phyloP scores from a whole-genome alignment of 2,888 invertebrate genomes.

The Drosophila siamana region DNA sequence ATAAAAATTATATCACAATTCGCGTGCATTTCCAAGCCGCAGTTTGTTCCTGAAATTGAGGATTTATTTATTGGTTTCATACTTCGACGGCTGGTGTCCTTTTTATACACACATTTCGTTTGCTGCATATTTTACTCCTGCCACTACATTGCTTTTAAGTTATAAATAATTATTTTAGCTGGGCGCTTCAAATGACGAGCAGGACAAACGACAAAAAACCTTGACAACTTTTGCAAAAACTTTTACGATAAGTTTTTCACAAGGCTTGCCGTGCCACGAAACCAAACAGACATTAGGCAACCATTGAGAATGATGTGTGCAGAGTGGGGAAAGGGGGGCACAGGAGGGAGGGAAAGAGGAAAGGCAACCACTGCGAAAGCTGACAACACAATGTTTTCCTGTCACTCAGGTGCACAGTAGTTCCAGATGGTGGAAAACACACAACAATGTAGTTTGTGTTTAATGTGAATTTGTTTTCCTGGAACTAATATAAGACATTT shows the following conservation, averaged over 20 bases:
- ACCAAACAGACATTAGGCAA: conserved; percentile 72
- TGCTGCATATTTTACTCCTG: background rate
- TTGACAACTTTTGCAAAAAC: conserved; percentile 74
- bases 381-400: conserved; percentile 62
- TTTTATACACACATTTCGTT: background rate
- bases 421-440: conserved; percentile 7
- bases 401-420: conserved; percentile 66
- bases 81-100: conserved; percentile 13
- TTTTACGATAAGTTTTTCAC: conserved; percentile 73
- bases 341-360: background rate
- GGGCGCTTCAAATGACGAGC: conserved; percentile 49
- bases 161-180: conserved; percentile 51
- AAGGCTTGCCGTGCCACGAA: conserved; percentile 69
- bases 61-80: conserved; percentile 22
- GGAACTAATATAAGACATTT: conserved; percentile 2
- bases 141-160: conserved; percentile 32
- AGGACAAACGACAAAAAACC: conserved; percentile 63
- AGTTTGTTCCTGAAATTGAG: too few relatives aligned
- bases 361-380: conserved; percentile 53
- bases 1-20: conserved; percentile 38
- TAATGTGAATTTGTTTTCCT: background rate
- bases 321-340: background rate
- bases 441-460: conserved; percentile 9
- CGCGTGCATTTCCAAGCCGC: conserved; percentile 49
- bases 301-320: conserved; percentile 23